Percentiles rank a stretch among this genome's conserved stretches.
phyloP scores from a whole-genome alignment of 2,888 invertebrate genomes.

The Stenodema calcarata region DNA sequence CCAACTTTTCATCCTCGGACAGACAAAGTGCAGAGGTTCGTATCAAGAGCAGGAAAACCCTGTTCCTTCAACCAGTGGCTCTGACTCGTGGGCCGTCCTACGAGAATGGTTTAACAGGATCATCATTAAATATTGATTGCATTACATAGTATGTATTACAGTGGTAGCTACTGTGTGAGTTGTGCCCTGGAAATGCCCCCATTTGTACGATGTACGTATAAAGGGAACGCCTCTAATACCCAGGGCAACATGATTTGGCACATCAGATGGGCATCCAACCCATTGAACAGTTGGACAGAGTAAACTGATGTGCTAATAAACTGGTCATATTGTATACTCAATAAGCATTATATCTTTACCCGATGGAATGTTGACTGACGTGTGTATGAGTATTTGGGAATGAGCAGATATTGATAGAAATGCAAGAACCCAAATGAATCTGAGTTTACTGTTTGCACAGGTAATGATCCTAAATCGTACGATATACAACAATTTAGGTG shows the following conservation, averaged over 20 bases:
- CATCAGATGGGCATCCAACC: background rate
- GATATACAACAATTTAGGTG: background rate
- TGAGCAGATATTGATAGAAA: too few relatives aligned
- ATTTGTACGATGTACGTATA: background rate
- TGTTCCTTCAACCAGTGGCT: conserved; percentile 33
- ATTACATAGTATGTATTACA: too few relatives aligned
- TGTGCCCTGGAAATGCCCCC: background rate
- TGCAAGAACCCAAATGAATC: background rate
- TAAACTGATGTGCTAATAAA: background rate
- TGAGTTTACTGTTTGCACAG: conserved; percentile 2
- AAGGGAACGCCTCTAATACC: background rate
- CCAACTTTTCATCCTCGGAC: conserved; percentile 31
- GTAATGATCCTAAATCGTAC: background rate
- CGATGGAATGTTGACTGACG: too few relatives aligned
- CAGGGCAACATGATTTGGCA: background rate
- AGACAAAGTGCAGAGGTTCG: conserved; percentile 24
- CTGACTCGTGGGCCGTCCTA: conserved; percentile 2
- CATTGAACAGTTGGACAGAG: background rate
- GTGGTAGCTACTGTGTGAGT: too few relatives aligned
- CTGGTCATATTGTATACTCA: too few relatives aligned
- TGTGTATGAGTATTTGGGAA: too few relatives aligned
- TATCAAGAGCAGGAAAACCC: conserved; percentile 34
- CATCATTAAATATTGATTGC: conserved; percentile 20
- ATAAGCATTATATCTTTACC: too few relatives aligned
- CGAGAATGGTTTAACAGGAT: conserved; percentile 48